These are phyloP conservation scores for Sigmodon hispidus DNA, from an alignment of 2,113 vertebrate genomes.

Conservation along the genomic window DNA sequence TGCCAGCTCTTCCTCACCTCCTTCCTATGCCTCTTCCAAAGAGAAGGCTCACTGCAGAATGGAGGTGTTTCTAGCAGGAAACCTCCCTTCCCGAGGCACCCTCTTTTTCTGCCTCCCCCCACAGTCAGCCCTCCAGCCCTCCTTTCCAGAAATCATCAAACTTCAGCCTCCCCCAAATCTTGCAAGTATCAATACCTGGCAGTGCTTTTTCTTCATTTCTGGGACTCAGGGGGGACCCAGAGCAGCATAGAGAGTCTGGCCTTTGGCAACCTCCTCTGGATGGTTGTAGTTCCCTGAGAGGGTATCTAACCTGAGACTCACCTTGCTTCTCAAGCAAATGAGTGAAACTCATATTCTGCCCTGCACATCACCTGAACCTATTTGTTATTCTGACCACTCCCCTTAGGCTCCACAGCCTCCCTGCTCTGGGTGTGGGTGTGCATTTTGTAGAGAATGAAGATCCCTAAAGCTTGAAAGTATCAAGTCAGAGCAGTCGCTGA, in stretches of 20 bases:
- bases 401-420: not conserved
- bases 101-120: not conserved
- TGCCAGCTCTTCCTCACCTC: not conserved
- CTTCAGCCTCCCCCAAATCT: not conserved
- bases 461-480: not conserved
- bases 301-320: too few species aligned
- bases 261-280: too few species aligned
- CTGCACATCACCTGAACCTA: not conserved
- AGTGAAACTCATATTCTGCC: too few species aligned
- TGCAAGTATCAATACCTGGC: not conserved
- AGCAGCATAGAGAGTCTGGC: not conserved
- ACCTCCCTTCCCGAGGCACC: not conserved
- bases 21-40: not conserved
- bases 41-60: not conserved
- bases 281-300: too few species aligned
- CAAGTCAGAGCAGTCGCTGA: not conserved
- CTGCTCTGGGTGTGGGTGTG: not conserved
- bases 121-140: not conserved
- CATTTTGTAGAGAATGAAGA: not conserved
- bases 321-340: not conserved
- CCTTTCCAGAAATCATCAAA: not conserved
- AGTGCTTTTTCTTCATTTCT: not conserved
- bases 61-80: not conserved
- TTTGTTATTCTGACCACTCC: not conserved
- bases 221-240: not conserved